These are phyloP conservation scores for Gambusia holbrooki DNA, from an alignment of 2,113 vertebrate species.

Conservation along the genomic window DNA sequence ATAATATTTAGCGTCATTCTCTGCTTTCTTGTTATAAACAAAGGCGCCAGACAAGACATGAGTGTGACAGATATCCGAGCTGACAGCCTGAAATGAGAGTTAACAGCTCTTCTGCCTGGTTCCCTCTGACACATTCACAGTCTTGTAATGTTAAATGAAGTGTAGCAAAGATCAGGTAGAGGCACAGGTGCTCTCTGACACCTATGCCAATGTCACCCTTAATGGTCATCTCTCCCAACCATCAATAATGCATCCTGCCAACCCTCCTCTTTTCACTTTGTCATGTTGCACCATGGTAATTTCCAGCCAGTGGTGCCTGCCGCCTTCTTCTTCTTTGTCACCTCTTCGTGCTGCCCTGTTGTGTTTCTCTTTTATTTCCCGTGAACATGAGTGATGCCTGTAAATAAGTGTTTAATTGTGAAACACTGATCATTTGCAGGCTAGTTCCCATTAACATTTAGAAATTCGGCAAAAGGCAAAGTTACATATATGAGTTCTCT, in stretches of 20 bases:
- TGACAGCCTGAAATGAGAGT: constrained; percentile 73
- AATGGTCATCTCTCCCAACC: constrained; percentile 25
- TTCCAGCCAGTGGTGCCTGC: constrained; percentile 43
- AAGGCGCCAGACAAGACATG: constrained; percentile 43
- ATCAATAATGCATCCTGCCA: constrained; percentile 24
- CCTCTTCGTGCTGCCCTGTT: constrained; percentile 7
- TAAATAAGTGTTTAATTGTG: not conserved
- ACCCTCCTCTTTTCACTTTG: constrained; percentile 39
- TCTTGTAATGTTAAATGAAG: constrained; percentile 70
- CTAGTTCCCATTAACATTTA: not conserved
- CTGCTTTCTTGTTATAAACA: constrained; percentile 21
- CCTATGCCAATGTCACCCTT: constrained; percentile 40
- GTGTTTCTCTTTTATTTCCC: constrained; percentile 7
- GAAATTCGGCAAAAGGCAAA: not conserved
- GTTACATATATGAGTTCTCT: not conserved
- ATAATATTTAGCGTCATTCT: constrained; percentile 16
- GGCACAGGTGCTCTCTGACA: constrained; percentile 62
- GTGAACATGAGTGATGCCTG: not conserved
- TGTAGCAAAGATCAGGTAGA: constrained; percentile 48
- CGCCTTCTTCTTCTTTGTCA: constrained; percentile 33
- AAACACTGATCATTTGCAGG: not conserved
- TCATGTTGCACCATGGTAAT: constrained; percentile 45
- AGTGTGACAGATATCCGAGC: constrained; percentile 56
- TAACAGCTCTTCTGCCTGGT: constrained; percentile 63
- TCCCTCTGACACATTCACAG: constrained; percentile 61